A percentile compares a stretch with the other conserved stretches of the same genome.
phyloP scores from a whole-genome alignment of 2,113 vertebrate genomes.

The Sceloporus tristichus region DNA sequence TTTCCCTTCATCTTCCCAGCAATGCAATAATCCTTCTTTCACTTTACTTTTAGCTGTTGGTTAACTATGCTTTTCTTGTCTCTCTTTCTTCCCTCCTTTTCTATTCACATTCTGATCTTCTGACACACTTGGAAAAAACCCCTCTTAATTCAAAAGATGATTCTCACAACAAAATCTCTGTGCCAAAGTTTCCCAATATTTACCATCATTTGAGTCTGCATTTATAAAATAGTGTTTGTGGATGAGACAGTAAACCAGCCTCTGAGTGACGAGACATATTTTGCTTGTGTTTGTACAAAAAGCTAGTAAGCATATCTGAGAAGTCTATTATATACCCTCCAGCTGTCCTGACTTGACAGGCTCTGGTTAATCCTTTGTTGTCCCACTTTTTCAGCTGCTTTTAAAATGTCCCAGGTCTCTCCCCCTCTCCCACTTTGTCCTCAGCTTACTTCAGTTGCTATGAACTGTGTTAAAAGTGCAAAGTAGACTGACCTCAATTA shows the following conservation, averaged over 20 bases:
- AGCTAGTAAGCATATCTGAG: slow-evolving; percentile 21
- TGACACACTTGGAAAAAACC: slow-evolving; percentile 57
- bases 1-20: background rate
- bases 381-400: no score
- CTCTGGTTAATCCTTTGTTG: no score
- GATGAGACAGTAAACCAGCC: slow-evolving; percentile 14
- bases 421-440: no score
- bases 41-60: slow-evolving; percentile 29
- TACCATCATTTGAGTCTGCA: slow-evolving; percentile 44
- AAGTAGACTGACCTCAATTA: slow-evolving; percentile 19
- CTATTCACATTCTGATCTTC: slow-evolving; percentile 62
- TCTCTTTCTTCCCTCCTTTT: slow-evolving; percentile 37
- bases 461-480: no score
- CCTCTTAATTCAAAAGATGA: slow-evolving; percentile 64
- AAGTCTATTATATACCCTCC: background rate
- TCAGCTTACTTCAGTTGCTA: no score
- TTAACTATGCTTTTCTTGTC: slow-evolving; percentile 50
- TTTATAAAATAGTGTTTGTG: slow-evolving; percentile 38
- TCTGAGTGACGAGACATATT: background rate
- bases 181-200: slow-evolving; percentile 13
- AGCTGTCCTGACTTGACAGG: no score
- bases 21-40: slow-evolving; percentile 53
- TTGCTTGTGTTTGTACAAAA: slow-evolving; percentile 44
- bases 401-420: no score
- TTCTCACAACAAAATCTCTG: slow-evolving; percentile 53